These are phyloP conservation scores for Buathra laborator DNA, from an alignment of 2,888 invertebrate species.

Conservation along the genomic window DNA sequence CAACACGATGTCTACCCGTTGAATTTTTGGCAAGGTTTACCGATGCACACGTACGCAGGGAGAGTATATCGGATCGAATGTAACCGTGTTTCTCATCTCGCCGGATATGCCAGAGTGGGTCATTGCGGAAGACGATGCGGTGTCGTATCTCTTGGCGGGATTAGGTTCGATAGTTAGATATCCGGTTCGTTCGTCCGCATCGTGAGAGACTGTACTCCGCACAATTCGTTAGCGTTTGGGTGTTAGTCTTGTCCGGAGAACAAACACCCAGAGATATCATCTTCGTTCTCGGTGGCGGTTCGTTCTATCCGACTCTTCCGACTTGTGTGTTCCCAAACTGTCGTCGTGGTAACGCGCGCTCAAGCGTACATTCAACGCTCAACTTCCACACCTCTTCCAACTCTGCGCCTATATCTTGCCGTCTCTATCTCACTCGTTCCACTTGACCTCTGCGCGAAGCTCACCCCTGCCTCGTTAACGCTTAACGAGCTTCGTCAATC, in stretches of 20 bases:
- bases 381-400: not conserved
- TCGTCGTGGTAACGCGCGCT: constrained; percentile 12
- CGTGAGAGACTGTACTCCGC: not conserved
- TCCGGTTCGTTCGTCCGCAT: not conserved
- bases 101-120: constrained; percentile 69
- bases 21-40: constrained; percentile 2
- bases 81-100: constrained; percentile 27
- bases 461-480: constrained; percentile 11
- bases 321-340: not conserved
- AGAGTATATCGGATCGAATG: not conserved
- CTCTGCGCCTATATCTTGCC: too few species aligned
- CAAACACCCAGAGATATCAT: not conserved
- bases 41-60: not conserved
- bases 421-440: not conserved
- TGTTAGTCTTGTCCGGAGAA: not conserved
- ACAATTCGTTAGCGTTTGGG: too few species aligned
- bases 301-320: not conserved
- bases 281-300: not conserved
- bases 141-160: constrained; percentile 60
- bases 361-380: constrained; percentile 35
- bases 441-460: constrained; percentile 30
- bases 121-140: constrained; percentile 78
- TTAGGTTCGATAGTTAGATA: constrained; percentile 46
- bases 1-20: not conserved
- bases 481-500: constrained; percentile 7